Evolutionary conservation across 2,888 invertebrate genomes (phyloP).

Genomic region (Rhamphomyia laevipes): DNA sequence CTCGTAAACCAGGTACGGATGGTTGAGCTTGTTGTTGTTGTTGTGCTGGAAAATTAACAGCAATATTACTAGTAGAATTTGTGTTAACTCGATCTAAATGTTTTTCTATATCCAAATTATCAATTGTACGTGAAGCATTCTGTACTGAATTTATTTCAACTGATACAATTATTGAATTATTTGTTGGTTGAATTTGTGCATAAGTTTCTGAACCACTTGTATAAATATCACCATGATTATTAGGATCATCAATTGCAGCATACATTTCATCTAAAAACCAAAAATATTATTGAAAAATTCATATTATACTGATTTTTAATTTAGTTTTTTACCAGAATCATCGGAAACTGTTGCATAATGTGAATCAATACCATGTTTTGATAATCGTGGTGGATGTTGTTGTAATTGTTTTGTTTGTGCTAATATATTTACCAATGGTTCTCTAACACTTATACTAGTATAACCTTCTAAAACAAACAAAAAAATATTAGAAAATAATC

Average conservation of each 20-base stretch:
- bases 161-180: conserved; percentile 34
- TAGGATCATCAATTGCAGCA: conserved; percentile 76
- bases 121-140: conserved; percentile 10
- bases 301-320: background rate
- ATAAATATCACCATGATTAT: conserved; percentile 47
- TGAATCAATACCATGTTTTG: conserved; percentile 42
- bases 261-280: conserved; percentile 77
- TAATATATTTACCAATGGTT: conserved; percentile 69
- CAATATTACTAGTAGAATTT: conserved; percentile 8
- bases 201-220: conserved; percentile 77
- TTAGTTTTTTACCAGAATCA: conserved; percentile 62
- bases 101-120: conserved; percentile 2
- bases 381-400: conserved; percentile 31
- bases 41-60: conserved; percentile 7
- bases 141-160: conserved; percentile 34
- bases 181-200: conserved; percentile 63
- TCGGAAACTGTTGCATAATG: conserved; percentile 88
- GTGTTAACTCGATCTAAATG: conserved; percentile 4
- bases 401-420: conserved; percentile 47
- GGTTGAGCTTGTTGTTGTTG: conserved; percentile 38
- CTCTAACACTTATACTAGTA: conserved; percentile 82
- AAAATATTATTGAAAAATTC: no score
- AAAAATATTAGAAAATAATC: background rate
- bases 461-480: conserved; percentile 61
- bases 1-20: conserved; percentile 49